Evolutionary conservation across 2,888 invertebrate genomes (phyloP), one percentile per base, ranked within the genome.

Genomic region (Seladonia tumulorum): DNA sequence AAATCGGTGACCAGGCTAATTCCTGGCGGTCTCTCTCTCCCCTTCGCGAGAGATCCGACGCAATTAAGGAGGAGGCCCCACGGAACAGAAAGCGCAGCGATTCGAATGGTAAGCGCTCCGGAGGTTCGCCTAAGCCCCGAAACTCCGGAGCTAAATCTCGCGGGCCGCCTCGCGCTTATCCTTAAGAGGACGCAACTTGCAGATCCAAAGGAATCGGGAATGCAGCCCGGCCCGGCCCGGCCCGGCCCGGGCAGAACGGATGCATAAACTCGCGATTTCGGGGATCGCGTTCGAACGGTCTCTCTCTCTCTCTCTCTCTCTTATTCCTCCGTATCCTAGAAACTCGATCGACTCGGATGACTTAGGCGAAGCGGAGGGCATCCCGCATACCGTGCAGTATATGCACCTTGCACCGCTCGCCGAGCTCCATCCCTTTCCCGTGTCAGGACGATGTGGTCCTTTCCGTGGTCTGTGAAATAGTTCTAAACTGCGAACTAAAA

Each of bases 241-340:
- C 29, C 63, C 25, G 60, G 60, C 14, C 18, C 63, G 18, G 16
- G 16, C 29, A 63, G 63, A 63, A 63, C 29, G 29, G 63, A 63
- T 63, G 63, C 63, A 63, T 63, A 63, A 63, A 63, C 29, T 63
- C 63, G 63, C 63, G 63, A 29, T 63, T 63, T 63, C 29, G 16
- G 14, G 63, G 18, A 0, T 63, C 29, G 29, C 7, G 29, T n/a
- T 57, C 57, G 57, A 57, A 57, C 12, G 12, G 8, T 63, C 16
- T 4, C n/a, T 29, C 63, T 10, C n/a, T 29, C 63, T 10, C n/a
- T 29, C 63, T 10, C n/a, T 29, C 63, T 10, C n/a, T 29, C 63
- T 10, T 57, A 22, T n/a, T 57, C 8, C 22, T 0, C n/a, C 10
- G 3, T 57, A 57, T 57, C 53, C n/a, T 16, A 16, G 25, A 63